phyloP scores from a whole-genome alignment of 2,113 vertebrate genomes.

The Callipepla californica region DNA sequence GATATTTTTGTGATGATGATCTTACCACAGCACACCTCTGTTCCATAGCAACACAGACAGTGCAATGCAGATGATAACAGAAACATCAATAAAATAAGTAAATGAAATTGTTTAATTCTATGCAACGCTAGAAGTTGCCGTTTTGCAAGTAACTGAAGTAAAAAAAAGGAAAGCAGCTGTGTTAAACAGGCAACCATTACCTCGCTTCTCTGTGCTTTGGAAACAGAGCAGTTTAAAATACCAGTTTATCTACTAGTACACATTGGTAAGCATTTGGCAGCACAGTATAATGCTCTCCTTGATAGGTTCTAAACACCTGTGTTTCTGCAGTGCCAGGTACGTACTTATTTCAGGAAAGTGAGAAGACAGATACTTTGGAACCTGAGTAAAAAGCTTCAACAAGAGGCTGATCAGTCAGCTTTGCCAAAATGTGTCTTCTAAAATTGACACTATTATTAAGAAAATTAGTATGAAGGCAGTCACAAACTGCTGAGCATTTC shows the following conservation, averaged over 20 bases:
- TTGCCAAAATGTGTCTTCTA: not conserved
- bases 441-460: conserved; percentile 19
- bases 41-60: not conserved
- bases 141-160: not conserved
- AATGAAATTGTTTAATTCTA: not conserved
- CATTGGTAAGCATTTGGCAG: not conserved
- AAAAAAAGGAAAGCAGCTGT: not conserved
- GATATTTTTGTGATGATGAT: not conserved
- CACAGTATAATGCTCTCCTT: not conserved
- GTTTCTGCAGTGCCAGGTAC: not conserved
- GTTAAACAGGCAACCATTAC: not conserved
- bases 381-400: not conserved
- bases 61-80: not conserved
- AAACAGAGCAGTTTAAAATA: conserved; percentile 2
- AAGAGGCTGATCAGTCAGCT: not conserved
- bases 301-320: not conserved
- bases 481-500: not conserved
- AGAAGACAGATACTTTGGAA: not conserved
- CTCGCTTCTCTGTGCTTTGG: not conserved
- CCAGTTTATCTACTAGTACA: not conserved
- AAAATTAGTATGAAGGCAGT: conserved; percentile 19
- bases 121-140: not conserved
- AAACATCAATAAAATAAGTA: not conserved
- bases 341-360: conserved; percentile 1
- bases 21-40: not conserved